Evolutionary conservation across 2,888 invertebrate genomes (phyloP), one percentile per base, ranked within the genome.

Genomic region (Dryocosmus kuriphilus): DNA sequence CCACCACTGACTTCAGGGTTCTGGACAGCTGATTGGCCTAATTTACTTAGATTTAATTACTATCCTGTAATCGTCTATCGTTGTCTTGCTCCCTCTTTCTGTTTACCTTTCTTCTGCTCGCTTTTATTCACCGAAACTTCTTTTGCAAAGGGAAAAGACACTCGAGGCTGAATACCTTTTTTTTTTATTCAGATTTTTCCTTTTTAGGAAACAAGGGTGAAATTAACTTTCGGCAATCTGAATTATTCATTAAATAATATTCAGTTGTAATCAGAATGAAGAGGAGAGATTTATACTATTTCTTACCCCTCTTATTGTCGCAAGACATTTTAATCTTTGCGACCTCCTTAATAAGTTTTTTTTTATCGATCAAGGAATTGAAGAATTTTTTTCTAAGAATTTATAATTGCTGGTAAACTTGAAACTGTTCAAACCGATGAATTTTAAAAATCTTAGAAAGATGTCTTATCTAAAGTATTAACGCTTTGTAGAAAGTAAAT

Each of bases 21-120:
- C 79, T 75, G 77, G 84, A 82, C 84, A 84, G 85, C 85, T 88
- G 89, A 88, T 89, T 88, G 86, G 86, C 84, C 88, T 91, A 88
- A 90, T 91, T 90, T 89, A 89, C 89, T 90, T 87, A 87, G 83
- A 88, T 90, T 90, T 91, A 90, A 91, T 91, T 89, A 90, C 84
- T 84, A 79, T 81, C 74, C 81, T 80, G 81, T 83, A 83, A 86
- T 84, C 84, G 83, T 75, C 77, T 79, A 75, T 79, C 77, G 80
- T 77, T 73, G 46, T 77, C 81, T 71, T 77, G 67, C 73, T 76
- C 73, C 63, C 75, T 75, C 60, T 55, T 71, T 76, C 80, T 41
- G 46, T 71, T 71, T 78, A 77, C 65, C 81, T 77, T 75, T 76
- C 60, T 60, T 27, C 27, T 27, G 16, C 60, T 60, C 74, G 60